phyloP scores from a whole-genome alignment of 2,888 invertebrate genomes.

The Hetaerina titia region DNA sequence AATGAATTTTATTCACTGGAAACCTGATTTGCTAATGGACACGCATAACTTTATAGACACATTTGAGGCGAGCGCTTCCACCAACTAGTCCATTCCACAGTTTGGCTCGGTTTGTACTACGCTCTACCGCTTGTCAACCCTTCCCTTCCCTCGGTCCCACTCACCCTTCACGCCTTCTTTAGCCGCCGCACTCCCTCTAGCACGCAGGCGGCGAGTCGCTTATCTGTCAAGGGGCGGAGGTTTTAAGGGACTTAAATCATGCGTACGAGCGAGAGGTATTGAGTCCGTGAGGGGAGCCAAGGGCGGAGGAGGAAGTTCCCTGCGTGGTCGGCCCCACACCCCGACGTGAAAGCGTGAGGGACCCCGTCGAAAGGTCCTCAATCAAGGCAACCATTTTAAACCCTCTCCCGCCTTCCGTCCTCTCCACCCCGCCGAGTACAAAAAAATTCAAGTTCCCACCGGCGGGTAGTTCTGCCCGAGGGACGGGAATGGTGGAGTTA shows the following conservation, averaged over 20 bases:
- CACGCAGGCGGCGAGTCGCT: not conserved
- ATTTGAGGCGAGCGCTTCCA: not conserved
- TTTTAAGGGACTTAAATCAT: slow-evolving; percentile 16
- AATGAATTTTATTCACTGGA: too few relatives aligned
- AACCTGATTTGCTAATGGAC: too few relatives aligned
- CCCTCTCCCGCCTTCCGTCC: not conserved
- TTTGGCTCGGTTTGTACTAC: not conserved
- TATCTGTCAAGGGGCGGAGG: not conserved
- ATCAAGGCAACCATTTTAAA: slow-evolving; percentile 43
- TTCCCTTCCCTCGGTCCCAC: not conserved
- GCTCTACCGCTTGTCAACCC: not conserved
- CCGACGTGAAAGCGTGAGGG: not conserved
- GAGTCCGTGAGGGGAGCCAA: not conserved
- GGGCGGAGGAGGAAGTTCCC: not conserved
- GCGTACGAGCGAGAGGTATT: not conserved
- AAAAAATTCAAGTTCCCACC: not conserved
- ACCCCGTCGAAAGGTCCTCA: not conserved
- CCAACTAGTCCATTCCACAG: not conserved
- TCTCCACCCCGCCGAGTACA: not conserved
- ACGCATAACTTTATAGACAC: not conserved
- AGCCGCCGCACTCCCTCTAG: not conserved
- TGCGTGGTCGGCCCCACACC: not conserved
- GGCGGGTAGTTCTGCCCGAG: not conserved
- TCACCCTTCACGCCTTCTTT: not conserved
- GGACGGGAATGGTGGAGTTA: not conserved